A percentile compares a stretch with the other conserved stretches of the same genome.
Evolutionary conservation across 2,113 vertebrate genomes (phyloP).

Genomic region (Neofelis nebulosa): DNA sequence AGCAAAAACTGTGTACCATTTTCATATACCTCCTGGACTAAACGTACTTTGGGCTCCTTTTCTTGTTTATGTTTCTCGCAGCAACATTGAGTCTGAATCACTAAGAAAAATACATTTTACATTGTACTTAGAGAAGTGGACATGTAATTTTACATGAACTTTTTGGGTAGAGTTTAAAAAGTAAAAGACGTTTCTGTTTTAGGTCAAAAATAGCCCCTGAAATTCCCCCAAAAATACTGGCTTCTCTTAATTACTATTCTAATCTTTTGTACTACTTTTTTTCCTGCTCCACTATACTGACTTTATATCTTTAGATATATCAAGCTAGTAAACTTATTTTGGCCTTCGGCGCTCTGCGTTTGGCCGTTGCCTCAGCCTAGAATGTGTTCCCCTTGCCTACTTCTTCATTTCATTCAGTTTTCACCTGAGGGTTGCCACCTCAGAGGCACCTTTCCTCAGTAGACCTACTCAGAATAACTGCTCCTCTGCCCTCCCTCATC

Average conservation of each 20-base stretch:
- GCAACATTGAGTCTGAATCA: background rate
- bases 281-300: background rate
- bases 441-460: background rate
- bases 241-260: background rate
- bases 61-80: slow-evolving; percentile 15
- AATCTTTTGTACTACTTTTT: background rate
- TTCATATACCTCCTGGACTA: background rate
- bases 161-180: slow-evolving; percentile 7
- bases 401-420: background rate
- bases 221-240: background rate
- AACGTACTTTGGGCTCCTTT: background rate
- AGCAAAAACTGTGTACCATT: background rate
- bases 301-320: background rate
- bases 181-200: background rate
- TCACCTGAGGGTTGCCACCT: background rate
- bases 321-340: background rate
- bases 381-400: background rate
- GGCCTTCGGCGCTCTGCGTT: background rate
- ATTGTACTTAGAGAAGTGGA: background rate
- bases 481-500: background rate
- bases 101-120: background rate
- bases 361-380: background rate
- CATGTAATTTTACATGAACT: background rate
- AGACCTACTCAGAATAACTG: background rate
- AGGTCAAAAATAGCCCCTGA: background rate